Evolutionary conservation across 2,888 invertebrate species (phyloP), one percentile per base, ranked within the genome.

Genomic region (Heliconius charithonia): DNA sequence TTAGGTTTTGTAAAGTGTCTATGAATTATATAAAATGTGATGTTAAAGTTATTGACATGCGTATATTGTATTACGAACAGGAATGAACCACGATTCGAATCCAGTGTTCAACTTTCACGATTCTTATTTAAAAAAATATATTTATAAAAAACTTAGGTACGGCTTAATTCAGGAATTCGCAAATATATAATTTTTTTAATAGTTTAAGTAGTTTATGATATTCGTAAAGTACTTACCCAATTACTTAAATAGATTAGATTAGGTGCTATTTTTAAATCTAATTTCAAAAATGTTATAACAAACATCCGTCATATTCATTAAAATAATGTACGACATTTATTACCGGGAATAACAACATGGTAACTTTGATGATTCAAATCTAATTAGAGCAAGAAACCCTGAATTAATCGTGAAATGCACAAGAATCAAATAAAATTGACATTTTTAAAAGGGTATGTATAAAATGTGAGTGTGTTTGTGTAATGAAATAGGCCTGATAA

Each of bases 401-500:
- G 51, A 22, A 71, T 71, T 71, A 71, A 56, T 32, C 29, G 41
- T 25, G 25, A 69, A 25, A n/a, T 25, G 37, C 1, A 25, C 13
- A 13, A 25, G 2, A 63, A 25, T 25, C 4, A 62, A 62, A 63
- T 63, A 63, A 10, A 25, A 27, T 63, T 63, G 12, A 25, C 16
- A 63, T 13, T 63, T 2, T 63, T 45, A 16, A 45, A 63, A 25
- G 25, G 59, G 70, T 76, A 67, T 69, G 69, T 37, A 41, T 22
- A 22, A 67, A 41, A 41, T 67, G 13, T 74, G 63, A 22, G 22
- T 67, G 45, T 69, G 37, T 51, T 29, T 19, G 37, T 67, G 41
- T 70, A 76, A 41, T 69, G 51, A 22, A 75, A 59, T 81, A 87
- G 87, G 88, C 85, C 90, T 89, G 84, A 83, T 45, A 78, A 92